Base-by-base conservation (phyloP, 2,113 vertebrate species). In the Calonectris borealis region DNA sequence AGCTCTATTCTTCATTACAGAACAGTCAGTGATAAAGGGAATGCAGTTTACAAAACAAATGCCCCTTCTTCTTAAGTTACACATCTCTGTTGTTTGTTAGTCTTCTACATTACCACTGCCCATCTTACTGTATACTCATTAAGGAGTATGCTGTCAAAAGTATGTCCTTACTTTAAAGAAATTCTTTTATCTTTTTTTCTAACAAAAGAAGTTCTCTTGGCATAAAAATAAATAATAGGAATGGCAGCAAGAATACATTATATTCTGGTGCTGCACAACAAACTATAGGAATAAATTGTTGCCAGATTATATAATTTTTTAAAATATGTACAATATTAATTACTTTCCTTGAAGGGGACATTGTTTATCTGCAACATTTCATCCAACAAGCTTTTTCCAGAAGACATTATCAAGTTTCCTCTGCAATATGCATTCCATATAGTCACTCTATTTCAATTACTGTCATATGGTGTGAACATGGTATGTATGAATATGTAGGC, bases 381-480 rank as follows among this genome's bases (percentile, higher is more conserved):
- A 94, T 96, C 91, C 94, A 89, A 69, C 95, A 96, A 94, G 83
- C 93, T 97, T 97, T 96, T 94, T 96, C 93, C 91, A 86, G 44
- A 78, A 85, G 91, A 94, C 92, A 49, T 95, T 97, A 96, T 96
- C 95, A 94, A 80, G 80, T 97, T 95, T 95, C 92, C 91, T 95
- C 72, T 91, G 85, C 96, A 93, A 70, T 76, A 66, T 44, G 85
- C 77, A 61, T 96, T 97, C 94, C 92, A 72, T 90, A 82, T 83
- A 97, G 90, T 87, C 85, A 70, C 60, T 97, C 85, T 76, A 76
- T 97, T 97, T 97, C 96, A 97, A 83, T 97, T 97, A 94, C 87
- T 97, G 96, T 97, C 97, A 94, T 81, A 88, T 92, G 70, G 92
- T 93, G 93, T 94, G 96, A 97, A 95, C 57, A 91, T 92, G 94